Base-by-base conservation (phyloP, 2,888 invertebrate genomes). In the Hydropsyche betteni region DNA sequence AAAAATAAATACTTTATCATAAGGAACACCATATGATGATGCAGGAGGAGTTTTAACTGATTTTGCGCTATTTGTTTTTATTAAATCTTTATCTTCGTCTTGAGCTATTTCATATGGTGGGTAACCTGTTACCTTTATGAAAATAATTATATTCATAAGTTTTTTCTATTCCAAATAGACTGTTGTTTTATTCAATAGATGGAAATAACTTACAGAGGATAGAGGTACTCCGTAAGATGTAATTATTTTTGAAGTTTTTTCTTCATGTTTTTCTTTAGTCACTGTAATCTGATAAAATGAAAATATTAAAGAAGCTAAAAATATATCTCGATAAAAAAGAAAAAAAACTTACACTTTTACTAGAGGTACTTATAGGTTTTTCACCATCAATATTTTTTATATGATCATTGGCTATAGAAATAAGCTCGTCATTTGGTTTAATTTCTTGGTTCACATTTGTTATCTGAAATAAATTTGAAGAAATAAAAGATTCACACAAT, bases 1-100 rank as follows among this genome's bases (percentile, higher is more conserved):
- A 33, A 34, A 10, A n/a, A 55, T 14, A 55, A 69, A 33, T 53
- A 72, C 72, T 10, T 69, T 76, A 16, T 71, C 72, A 2, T 71
- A 71, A 70, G 79, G 79, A 44, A 78, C 75, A 69, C 79, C 79
- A 68, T 78, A 79, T 0, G 75, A 79, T 0, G 75, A 77, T 36
- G 79, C 77, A 53, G 74, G 61, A 7, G 77, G 79, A 8, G 79
- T 75, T 5, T 14, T 16, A 71, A 55, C 72, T 38, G 69, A 10
- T 52, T 69, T 70, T 64, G 10, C 50, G 34, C 52, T 36, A 24
- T 7, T 55, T 44, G 6, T 44, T 44, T 6, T 44, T 44, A 2
- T 44, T 5, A 14, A 5, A 38, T 69, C 69, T 50, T 50, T 44
- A 16, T 51, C 5, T 53, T 50, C 24, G 50, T 68, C 14, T 4